These are phyloP conservation scores for Lucilia sericata DNA, from an alignment of 1,140 invertebrate genomes.

Conservation along the genomic window DNA sequence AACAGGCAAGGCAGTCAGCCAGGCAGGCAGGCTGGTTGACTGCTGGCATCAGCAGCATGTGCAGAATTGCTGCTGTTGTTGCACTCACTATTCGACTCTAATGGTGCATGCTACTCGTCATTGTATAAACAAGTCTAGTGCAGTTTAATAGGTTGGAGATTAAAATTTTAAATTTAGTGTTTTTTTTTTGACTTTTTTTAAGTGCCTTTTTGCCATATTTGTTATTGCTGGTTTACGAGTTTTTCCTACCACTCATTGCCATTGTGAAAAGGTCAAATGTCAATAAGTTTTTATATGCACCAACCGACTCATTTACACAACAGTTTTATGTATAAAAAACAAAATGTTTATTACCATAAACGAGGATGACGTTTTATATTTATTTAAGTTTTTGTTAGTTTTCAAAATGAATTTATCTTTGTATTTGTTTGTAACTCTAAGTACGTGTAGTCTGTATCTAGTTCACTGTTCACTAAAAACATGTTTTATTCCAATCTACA, in stretches of 20 bases:
- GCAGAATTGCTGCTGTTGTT: no score
- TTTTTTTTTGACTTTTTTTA: not conserved
- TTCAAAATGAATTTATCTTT: no score
- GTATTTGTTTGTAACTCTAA: no score
- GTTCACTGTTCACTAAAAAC: no score
- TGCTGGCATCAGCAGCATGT: no score
- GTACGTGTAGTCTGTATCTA: no score
- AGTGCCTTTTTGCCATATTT: not conserved
- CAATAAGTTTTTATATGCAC: slow-evolving; percentile 26
- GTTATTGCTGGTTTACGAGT: not conserved
- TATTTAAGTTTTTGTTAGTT: no score
- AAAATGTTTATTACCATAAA: not conserved
- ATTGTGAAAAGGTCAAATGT: slow-evolving; percentile 41
- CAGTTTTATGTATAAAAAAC: no score
- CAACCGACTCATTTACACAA: not conserved
- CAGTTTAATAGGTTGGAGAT: slow-evolving; percentile 40
- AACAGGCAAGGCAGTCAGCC: not conserved
- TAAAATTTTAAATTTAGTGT: slow-evolving; percentile 9
- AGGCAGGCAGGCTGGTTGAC: not conserved
- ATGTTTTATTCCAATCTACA: no score
- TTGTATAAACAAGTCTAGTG: slow-evolving; percentile 25
- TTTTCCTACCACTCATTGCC: slow-evolving; percentile 22
- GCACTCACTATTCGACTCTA: no score
- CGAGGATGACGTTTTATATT: slow-evolving; percentile 17
- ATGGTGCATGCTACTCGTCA: not conserved